A percentile compares a stretch with the other conserved stretches of the same genome.
These are phyloP conservation scores for Euzetes globulus DNA, from an alignment of 2,888 invertebrate species.

Conservation along the genomic window DNA sequence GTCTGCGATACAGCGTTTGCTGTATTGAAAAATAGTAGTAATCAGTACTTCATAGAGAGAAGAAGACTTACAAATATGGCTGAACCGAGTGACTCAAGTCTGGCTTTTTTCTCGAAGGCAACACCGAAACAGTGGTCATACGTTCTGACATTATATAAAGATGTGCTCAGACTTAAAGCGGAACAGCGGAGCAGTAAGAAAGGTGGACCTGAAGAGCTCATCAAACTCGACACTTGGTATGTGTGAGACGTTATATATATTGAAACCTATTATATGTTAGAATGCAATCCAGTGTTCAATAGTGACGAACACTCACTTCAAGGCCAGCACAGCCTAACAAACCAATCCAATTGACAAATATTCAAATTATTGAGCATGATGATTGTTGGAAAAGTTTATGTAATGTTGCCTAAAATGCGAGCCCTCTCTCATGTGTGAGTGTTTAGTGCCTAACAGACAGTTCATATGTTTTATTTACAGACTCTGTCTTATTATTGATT, in stretches of 20 bases:
- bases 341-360: background rate
- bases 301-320: background rate
- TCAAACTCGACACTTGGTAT: conserved; percentile 92
- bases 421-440: conserved; percentile 13
- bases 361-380: background rate
- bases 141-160: conserved; percentile 81
- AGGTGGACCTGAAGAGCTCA: conserved; percentile 69
- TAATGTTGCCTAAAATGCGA: background rate
- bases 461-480: background rate
- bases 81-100: conserved; percentile 40
- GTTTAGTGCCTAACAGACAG: background rate
- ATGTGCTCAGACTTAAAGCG: conserved; percentile 81
- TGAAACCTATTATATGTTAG: too few species aligned
- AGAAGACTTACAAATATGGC: conserved; percentile 40
- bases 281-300: too few species aligned
- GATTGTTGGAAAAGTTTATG: background rate
- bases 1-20: background rate
- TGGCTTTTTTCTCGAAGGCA: conserved; percentile 79
- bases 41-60: background rate
- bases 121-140: conserved; percentile 71
- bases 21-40: background rate
- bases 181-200: conserved; percentile 74
- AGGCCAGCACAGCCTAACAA: background rate
- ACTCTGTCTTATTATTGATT: conserved; percentile 12
- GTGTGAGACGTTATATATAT: conserved; percentile 51